These are phyloP conservation scores for Oxyura jamaicensis DNA, from an alignment of 2,113 vertebrate species.

Conservation along the genomic window DNA sequence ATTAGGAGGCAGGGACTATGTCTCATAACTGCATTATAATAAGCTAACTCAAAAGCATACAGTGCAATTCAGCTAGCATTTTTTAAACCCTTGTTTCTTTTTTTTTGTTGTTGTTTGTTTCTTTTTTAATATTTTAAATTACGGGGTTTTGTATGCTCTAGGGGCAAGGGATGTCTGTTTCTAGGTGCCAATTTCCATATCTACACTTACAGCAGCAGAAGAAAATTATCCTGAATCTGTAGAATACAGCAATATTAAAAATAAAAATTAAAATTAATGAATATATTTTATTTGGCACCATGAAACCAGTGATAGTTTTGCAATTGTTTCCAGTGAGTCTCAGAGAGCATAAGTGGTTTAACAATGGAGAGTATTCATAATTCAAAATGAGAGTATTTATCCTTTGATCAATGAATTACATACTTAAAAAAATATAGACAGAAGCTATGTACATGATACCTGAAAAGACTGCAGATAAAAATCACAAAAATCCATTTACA, in stretches of 20 bases:
- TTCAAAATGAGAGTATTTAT: neutral
- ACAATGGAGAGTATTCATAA: neutral
- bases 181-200: neutral
- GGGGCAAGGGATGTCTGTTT: neutral
- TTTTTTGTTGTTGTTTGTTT: too few relatives aligned
- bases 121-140: neutral
- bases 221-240: neutral
- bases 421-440: neutral
- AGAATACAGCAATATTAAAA: neutral
- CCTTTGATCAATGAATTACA: neutral
- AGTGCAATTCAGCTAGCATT: neutral
- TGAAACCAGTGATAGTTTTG: neutral
- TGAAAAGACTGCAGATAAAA: neutral
- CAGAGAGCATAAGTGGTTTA: neutral
- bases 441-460: neutral
- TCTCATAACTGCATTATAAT: neutral
- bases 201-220: neutral
- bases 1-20: neutral
- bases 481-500: neutral
- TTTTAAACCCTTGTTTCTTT: neutral
- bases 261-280: rapidly evolving
- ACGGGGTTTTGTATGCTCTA: neutral
- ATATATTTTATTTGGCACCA: neutral
- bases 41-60: neutral
- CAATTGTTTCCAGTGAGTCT: neutral